Evolutionary conservation across 53 echinoderm and acorn worm genomes (phyloP), one percentile per base, ranked within the genome.

Genomic region (Temnopleurus reevesii): DNA sequence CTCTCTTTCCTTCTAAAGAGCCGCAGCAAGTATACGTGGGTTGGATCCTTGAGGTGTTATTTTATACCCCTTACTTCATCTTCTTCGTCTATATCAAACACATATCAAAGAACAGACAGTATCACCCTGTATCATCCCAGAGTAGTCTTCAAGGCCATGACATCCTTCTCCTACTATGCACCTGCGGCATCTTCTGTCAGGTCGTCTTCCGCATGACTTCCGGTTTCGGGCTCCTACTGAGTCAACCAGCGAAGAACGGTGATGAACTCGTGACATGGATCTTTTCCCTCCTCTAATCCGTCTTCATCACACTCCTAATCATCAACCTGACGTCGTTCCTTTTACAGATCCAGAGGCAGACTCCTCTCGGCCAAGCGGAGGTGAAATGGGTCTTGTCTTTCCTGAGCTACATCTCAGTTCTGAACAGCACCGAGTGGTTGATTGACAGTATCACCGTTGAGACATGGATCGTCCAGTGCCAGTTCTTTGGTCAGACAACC

Each of bases 141-240:
- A 35, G 79, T 6, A 46, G 49, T 51, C 12, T 83, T 6, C 55
- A 83, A 55, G 83, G 83, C 3, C 83, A 83, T 34, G 55, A 83
- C 21, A 21, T 83, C 53, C 33, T 83, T 8, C 83, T 83, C 17
- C 83, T 83, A 2, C 57, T 83, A 19, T 83, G 83, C 30, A 36
- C 83, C 12, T 83, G 83, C n/a, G 83, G 83, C 5, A 49, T 83
- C 6, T 83, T 83, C 23, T 83, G 83, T 56, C 54, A 55, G 53
- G 18, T 30, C 12, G 18, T 83, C 12, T 55, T 83, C 30, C 83
- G 54, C 8, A 36, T 83, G 12, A 35, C 83, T 6, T 54, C 83
- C 24, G 54, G 51, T 4, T 23, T 56, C 33, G 83, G 83, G 8
- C 83, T 83, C 31, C 83, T 83, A 4, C 4, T 83, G 2, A 51